Evolutionary conservation across 2,888 invertebrate genomes (phyloP), one percentile per base, ranked within the genome.

Genomic region (Acrobeloides nanus): DNA sequence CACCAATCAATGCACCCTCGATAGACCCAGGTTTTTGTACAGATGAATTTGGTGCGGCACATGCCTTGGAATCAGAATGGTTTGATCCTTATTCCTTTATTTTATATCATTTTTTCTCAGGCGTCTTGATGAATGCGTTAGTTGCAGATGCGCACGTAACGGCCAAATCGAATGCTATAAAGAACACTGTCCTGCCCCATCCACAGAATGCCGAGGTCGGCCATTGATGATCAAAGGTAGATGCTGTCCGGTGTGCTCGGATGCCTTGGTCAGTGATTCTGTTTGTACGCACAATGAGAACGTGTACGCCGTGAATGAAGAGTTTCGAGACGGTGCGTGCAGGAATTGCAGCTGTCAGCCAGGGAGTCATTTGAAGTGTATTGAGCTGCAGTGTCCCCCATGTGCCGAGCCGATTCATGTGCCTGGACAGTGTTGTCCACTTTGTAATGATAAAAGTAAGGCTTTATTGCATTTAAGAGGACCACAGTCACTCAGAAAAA

Each of bases 171-270:
- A 73, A 44, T 80, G 80, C 64, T 80, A 74, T 66, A 74, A 74
- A 18, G 76, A 78, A 54, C 72, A 74, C 41, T 78, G 79, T 50
- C 75, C 76, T 32, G 55, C 57, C 17, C 48, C 54, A 5, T 48
- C 39, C 18, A 43, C 46, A 17, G 48, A 50, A 32, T 66, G 66
- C 46, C 49, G 50, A 25, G 66, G 64, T 25, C 55, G 55, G 33
- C 61, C 63, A 3, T 73, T 79, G 4, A 72, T 76, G 23, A 71
- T 75, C 34, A 80, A 80, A 61, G 76, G 77, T 51, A 75, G 76
- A 48, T 80, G 80, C 66, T 80, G 80, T 58, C 77, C 80, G 8
- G 67, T 76, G 41, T 80, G 80, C 66, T 67, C 76, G 24, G 77
- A 77, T 77, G 54, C 6, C 33, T 48, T 34, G 23, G 17, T 15